Percentiles rank a stretch among this genome's conserved stretches.
These are phyloP conservation scores for Drosophila sp. DNA, from an alignment of 1,140 invertebrate genomes.

Conservation along the genomic window DNA sequence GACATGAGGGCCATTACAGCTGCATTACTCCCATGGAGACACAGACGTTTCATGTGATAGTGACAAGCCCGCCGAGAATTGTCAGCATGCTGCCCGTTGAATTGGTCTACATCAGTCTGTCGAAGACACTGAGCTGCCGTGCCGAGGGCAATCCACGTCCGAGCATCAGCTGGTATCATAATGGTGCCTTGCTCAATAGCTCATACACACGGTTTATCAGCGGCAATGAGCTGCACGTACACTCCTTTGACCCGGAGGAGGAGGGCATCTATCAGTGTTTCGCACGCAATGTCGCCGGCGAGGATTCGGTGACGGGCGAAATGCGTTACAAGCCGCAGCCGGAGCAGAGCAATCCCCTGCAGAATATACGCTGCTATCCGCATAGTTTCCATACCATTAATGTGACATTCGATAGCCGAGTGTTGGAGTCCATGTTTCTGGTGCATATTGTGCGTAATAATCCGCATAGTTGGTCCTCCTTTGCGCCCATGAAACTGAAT, in stretches of 20 bases:
- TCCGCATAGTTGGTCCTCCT: conserved; percentile 73
- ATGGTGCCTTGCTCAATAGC: conserved; percentile 68
- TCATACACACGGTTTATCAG: conserved; percentile 76
- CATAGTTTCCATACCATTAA: conserved; percentile 79
- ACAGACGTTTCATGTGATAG: conserved; percentile 71
- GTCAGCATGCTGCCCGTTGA: conserved; percentile 57
- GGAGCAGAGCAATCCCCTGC: conserved; percentile 63
- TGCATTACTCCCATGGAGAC: conserved; percentile 63
- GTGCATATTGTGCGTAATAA: conserved; percentile 76
- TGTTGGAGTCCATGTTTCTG: conserved; percentile 69
- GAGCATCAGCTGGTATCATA: conserved; percentile 75
- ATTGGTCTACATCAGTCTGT: conserved; percentile 59
- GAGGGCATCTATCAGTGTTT: conserved; percentile 82
- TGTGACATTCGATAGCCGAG: conserved; percentile 75
- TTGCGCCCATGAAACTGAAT: conserved; percentile 73
- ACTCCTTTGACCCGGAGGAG: conserved; percentile 78
- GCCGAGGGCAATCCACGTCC: conserved; percentile 75
- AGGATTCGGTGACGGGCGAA: conserved; percentile 68
- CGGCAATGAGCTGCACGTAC: conserved; percentile 68
- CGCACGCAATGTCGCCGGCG: conserved; percentile 75
- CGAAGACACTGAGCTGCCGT: conserved; percentile 62
- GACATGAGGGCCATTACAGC: conserved; percentile 69
- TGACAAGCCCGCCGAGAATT: conserved; percentile 72
- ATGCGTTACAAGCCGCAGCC: conserved; percentile 64
- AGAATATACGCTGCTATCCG: conserved; percentile 81